A percentile compares a stretch with the other conserved stretches of the same genome.
These are phyloP conservation scores for Agrilus planipennis DNA, from an alignment of 1,140 invertebrate genomes.

Conservation along the genomic window DNA sequence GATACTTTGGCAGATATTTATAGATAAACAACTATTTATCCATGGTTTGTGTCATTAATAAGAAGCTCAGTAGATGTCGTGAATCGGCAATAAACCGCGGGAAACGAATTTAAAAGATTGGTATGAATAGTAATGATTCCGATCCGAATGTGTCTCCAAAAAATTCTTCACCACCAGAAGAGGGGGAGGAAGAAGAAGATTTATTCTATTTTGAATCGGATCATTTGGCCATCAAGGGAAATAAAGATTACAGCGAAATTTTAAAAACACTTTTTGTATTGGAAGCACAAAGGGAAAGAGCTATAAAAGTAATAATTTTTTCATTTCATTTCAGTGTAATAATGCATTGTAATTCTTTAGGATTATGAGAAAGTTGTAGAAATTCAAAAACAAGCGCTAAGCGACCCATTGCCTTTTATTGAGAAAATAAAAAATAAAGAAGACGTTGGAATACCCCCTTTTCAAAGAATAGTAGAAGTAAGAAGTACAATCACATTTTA, in stretches of 20 bases:
- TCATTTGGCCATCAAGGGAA: constrained; percentile 72
- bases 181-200: constrained; percentile 34
- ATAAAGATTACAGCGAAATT: constrained; percentile 68
- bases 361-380: constrained; percentile 63
- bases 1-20: too few relatives aligned
- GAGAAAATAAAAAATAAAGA: constrained; percentile 55
- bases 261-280: constrained; percentile 68
- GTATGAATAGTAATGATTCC: background rate
- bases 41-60: too few relatives aligned
- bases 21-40: too few relatives aligned
- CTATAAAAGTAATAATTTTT: constrained; percentile 40
- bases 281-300: constrained; percentile 61
- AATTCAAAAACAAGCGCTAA: constrained; percentile 50
- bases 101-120: too few relatives aligned
- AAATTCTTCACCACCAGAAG: background rate
- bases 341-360: constrained; percentile 25
- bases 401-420: constrained; percentile 62
- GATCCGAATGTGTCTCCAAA: background rate
- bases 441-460: constrained; percentile 52
- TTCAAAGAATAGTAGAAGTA: constrained; percentile 50
- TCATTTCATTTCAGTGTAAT: too few relatives aligned
- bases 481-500: background rate
- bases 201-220: constrained; percentile 85
- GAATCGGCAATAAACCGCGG: too few relatives aligned
- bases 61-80: too few relatives aligned